A percentile compares a stretch with the other conserved stretches of the same genome.
These are phyloP conservation scores for Eurystomus glaucurus DNA, from an alignment of 2,797 vertebrate genomes.

Conservation along the genomic window DNA sequence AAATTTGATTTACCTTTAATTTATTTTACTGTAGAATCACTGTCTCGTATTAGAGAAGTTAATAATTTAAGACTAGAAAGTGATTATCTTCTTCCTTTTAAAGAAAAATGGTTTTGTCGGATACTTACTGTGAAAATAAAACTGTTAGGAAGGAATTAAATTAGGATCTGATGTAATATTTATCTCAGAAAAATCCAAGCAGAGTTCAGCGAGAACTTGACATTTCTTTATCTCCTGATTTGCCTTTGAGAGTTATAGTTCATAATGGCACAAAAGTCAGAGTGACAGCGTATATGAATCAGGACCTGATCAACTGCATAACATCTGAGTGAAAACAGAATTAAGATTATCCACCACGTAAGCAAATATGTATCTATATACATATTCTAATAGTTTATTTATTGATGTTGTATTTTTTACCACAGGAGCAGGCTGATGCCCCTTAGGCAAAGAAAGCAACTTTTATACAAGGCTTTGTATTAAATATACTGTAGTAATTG, in stretches of 20 bases:
- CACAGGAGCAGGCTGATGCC: background rate
- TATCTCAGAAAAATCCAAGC: constrained; percentile 11
- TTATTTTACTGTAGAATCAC: constrained; percentile 50
- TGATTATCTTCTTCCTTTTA: background rate
- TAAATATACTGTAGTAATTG: background rate
- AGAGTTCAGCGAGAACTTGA: background rate
- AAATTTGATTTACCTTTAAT: constrained; percentile 38
- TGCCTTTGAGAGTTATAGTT: constrained; percentile 2
- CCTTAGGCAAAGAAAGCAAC: background rate
- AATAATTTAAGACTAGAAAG: constrained; percentile 27
- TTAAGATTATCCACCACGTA: background rate
- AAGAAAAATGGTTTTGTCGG: constrained; percentile 24
- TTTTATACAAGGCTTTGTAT: background rate
- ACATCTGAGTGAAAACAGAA: background rate
- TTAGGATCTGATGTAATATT: constrained; percentile 29
- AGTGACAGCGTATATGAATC: background rate
- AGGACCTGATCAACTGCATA: background rate
- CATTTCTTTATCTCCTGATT: background rate
- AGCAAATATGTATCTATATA: background rate
- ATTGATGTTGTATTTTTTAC: background rate
- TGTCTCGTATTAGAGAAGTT: constrained; percentile 31
- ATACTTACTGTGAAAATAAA: constrained; percentile 54
- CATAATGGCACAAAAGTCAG: background rate
- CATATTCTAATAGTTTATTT: background rate
- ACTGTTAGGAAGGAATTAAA: constrained; percentile 60